Conservation (phyloP, 1,140 invertebrate species). For the Holcopasites calliopsidis region DNA sequence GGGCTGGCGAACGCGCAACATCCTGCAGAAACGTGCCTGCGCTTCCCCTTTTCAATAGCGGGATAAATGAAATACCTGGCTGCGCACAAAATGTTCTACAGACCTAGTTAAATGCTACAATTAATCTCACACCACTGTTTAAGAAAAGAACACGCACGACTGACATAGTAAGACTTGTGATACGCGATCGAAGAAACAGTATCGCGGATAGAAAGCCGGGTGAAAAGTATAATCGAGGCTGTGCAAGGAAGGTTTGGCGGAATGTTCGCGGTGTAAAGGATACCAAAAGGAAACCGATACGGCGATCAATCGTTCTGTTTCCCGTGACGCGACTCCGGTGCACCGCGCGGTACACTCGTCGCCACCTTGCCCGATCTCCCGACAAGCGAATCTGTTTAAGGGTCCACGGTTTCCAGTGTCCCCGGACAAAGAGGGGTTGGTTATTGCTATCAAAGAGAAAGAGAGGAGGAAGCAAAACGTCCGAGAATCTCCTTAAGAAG, state of each 20-base stretch:
- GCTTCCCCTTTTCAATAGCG: neutral
- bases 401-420: neutral
- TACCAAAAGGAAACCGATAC: constrained; percentile 47
- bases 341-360: neutral
- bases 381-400: constrained; percentile 24
- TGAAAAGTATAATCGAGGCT: neutral
- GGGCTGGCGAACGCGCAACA: constrained; percentile 1
- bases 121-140: no score
- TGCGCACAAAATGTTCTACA: neutral
- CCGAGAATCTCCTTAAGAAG: constrained; percentile 48
- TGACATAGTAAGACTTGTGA: neutral
- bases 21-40: neutral
- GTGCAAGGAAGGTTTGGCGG: neutral
- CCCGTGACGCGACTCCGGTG: neutral
- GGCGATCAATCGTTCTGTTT: constrained; percentile 29
- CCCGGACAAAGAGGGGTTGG: neutral
- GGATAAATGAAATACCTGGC: neutral
- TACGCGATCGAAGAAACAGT: neutral
- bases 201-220: neutral
- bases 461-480: constrained; percentile 21
- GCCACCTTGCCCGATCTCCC: constrained; percentile 1
- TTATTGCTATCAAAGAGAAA: constrained; percentile 28
- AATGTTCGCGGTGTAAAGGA: constrained; percentile 19
- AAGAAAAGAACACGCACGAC: neutral
- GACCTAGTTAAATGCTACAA: neutral